These are phyloP conservation scores for Scolanthus callimorphus DNA, from an alignment of 92 coral and sea anemone genomes.

Conservation along the genomic window DNA sequence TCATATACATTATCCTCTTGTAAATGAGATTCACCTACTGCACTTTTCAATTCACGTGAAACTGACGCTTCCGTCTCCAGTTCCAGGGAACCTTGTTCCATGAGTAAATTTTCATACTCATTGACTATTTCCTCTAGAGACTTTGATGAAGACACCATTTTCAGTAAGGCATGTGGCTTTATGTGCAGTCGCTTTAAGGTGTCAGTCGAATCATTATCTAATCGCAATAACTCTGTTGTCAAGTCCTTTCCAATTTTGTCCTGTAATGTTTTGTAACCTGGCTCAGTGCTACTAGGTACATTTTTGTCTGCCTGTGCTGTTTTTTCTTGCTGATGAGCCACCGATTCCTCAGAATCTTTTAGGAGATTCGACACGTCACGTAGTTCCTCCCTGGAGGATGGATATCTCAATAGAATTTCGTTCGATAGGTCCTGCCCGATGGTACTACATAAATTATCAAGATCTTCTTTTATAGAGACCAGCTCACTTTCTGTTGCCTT, in stretches of 20 bases:
- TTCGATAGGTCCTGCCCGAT: constrained; percentile 31
- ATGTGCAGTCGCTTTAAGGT: constrained; percentile 8
- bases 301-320: no score
- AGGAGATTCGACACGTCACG: background rate
- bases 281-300: no score
- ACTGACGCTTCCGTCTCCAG: constrained; percentile 20
- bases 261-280: constrained; percentile 3
- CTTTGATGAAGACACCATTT: constrained; percentile 34
- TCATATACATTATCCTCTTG: background rate
- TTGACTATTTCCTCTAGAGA: constrained; percentile 47
- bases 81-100: constrained; percentile 16
- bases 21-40: constrained; percentile 5
- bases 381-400: background rate
- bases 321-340: background rate
- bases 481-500: constrained; percentile 9
- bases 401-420: constrained; percentile 22
- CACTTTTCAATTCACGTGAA: constrained; percentile 12
- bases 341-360: background rate
- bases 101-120: constrained; percentile 33
- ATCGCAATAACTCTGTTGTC: constrained; percentile 11
- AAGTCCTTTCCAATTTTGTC: constrained; percentile 45
- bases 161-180: constrained; percentile 25
- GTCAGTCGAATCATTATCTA: constrained; percentile 9
- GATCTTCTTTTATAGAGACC: background rate
- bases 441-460: constrained; percentile 20